Evolutionary conservation across 2,888 invertebrate genomes (phyloP).

Genomic region (Lithophane semibrunnea): DNA sequence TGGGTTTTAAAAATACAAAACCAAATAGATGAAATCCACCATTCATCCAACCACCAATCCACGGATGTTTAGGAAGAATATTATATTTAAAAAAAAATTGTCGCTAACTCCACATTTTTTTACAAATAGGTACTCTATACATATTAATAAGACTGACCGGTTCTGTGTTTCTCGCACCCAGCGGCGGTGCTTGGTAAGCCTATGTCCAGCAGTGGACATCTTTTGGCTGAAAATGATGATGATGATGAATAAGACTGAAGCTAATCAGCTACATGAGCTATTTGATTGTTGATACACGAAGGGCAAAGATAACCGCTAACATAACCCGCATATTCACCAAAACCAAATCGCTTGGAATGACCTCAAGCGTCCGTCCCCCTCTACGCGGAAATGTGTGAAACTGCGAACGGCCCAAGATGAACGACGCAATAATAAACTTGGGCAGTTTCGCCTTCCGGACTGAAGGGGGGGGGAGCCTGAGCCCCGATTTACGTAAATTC

Average conservation of each 20-base stretch:
- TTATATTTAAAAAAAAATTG: too few species aligned
- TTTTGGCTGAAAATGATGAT: too few species aligned
- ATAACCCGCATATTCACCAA: neutral
- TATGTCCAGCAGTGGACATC: too few species aligned
- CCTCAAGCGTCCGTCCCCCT: constrained; percentile 9
- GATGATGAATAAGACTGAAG: too few species aligned
- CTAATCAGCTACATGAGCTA: neutral
- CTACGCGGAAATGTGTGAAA: constrained; percentile 31
- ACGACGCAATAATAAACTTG: constrained; percentile 55
- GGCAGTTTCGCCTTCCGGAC: constrained; percentile 48
- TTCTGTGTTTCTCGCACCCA: too few species aligned
- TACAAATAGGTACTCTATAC: too few species aligned
- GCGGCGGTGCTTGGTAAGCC: too few species aligned
- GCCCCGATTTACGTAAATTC: constrained; percentile 52
- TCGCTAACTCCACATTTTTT: too few species aligned
- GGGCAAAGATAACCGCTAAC: neutral
- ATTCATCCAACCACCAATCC: too few species aligned
- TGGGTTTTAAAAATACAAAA: neutral
- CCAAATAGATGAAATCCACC: neutral
- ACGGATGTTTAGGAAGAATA: too few species aligned
- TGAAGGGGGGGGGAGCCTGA: constrained; percentile 23
- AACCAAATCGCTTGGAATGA: neutral
- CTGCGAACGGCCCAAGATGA: constrained; percentile 30
- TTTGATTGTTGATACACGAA: neutral
- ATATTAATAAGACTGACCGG: too few species aligned